Evolutionary conservation across 92 coral and sea anemone genomes (phyloP).

Genomic region (Epizoanthus ramosus): DNA sequence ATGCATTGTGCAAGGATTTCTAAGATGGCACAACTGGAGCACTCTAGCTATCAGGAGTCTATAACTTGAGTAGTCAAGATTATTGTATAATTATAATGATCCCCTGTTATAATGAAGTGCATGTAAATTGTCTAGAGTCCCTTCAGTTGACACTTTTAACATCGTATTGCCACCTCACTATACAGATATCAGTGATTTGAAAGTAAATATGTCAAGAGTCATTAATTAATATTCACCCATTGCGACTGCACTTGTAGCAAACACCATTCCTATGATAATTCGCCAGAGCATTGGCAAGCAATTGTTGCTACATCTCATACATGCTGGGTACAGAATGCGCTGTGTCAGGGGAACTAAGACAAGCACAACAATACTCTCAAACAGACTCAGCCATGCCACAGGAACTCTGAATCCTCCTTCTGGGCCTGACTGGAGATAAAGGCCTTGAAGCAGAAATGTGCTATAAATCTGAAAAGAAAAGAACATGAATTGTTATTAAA

Average conservation of each 20-base stretch:
- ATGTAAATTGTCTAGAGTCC: too few species aligned
- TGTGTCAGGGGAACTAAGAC: conserved; percentile 85
- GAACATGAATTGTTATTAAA: not conserved
- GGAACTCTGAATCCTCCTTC: conserved; percentile 67
- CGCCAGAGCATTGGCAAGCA: conserved; percentile 73
- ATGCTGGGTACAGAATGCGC: conserved; percentile 74
- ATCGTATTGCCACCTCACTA: too few species aligned
- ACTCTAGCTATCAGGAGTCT: too few species aligned
- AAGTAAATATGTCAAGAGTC: too few species aligned
- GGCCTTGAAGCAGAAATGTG: conserved; percentile 91
- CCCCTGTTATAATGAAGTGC: too few species aligned
- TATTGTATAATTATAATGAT: too few species aligned
- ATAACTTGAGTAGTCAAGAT: too few species aligned
- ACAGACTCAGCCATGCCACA: conserved; percentile 90
- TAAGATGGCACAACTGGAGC: too few species aligned
- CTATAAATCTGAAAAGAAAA: conserved; percentile 71
- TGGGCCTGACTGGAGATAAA: conserved; percentile 66
- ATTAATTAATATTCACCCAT: conserved; percentile 61
- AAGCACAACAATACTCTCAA: conserved; percentile 70
- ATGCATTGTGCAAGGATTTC: too few species aligned
- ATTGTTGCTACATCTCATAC: conserved; percentile 54
- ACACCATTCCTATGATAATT: conserved; percentile 77
- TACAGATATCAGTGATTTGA: too few species aligned
- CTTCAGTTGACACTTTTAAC: too few species aligned
- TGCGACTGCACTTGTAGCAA: conserved; percentile 79